Evolutionary conservation across 2,888 invertebrate genomes (phyloP), one percentile per base, ranked within the genome.

Genomic region (Himalopsyche kuldschensis): DNA sequence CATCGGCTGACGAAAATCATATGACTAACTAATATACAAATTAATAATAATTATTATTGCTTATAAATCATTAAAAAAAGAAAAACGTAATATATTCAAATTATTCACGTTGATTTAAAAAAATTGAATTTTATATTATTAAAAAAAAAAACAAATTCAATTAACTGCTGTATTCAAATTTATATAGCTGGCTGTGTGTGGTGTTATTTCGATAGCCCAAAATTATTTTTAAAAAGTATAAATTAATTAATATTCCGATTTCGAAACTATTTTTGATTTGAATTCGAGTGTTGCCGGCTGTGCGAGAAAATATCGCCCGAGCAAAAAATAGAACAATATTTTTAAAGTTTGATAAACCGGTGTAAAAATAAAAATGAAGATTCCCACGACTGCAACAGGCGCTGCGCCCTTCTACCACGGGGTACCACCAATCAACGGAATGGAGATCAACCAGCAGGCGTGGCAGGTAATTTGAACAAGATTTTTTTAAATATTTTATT

Each of bases 401-500:
- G 48, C 55, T 15, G 82, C 82, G 3, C 84, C 85, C 4, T 84
- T 80, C 47, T 85, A 84, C 78, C 81, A 84, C 78, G 79, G 81
- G 4, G 63, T 30, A 1, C 80, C 81, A 10, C 84, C 86, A 0
- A 75, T 84, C 3, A 86, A 86, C 78, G 86, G 86, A 47, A 84
- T 84, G 76, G 86, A 86, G 27, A 83, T 86, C 48, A 86, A 84
- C 76, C 84, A 82, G 6, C 84, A 79, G 48, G 41, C 41, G 55
- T 86, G 86, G 86, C 86, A 86, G 86, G 86, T 86, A 47, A 83
- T 24, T 17, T 6, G n/a, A 32, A 31, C 0, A 11, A 55, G 8
- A 17, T 79, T 30, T 48, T 4, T 41, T 41, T 41, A 41, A 41
- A 41, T 8, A n/a, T n/a, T n/a, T n/a, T n/a, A n/a, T n/a, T n/a